phyloP scores from a whole-genome alignment of 2,888 invertebrate genomes.

The Pollenia griseotomentosa region DNA sequence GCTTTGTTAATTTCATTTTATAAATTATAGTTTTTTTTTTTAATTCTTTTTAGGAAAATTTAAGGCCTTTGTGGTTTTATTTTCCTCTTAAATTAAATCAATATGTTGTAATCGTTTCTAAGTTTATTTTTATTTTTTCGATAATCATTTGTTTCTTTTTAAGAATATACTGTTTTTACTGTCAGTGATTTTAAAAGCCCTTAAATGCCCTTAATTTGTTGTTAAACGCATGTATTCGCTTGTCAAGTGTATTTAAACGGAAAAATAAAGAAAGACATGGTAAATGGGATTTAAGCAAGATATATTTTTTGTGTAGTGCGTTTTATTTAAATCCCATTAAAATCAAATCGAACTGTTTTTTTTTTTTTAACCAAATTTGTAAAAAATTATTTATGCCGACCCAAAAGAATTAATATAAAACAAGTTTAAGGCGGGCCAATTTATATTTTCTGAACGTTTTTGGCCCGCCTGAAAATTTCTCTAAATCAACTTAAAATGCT shows the following conservation, averaged over 20 bases:
- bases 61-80: background rate
- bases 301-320: background rate
- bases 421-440: background rate
- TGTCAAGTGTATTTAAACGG: slow-evolving; percentile 24
- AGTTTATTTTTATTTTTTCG: background rate
- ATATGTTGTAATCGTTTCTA: background rate
- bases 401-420: background rate
- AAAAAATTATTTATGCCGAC: background rate
- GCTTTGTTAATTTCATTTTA: slow-evolving; percentile 12
- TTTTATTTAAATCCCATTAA: slow-evolving; percentile 39
- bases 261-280: slow-evolving; percentile 9
- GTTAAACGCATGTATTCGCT: slow-evolving; percentile 27
- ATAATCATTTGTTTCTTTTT: slow-evolving; percentile 11
- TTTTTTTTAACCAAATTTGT: background rate
- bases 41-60: background rate
- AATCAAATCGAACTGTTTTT: background rate
- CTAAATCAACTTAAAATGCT: no score
- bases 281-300: slow-evolving; percentile 35
- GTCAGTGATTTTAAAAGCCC: slow-evolving; percentile 42
- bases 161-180: slow-evolving; percentile 20
- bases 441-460: no score
- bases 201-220: slow-evolving; percentile 51
- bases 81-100: background rate
- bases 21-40: background rate
- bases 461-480: no score